These are phyloP conservation scores for Anagyrus pseudococci DNA, from an alignment of 2,888 invertebrate genomes.

Conservation along the genomic window DNA sequence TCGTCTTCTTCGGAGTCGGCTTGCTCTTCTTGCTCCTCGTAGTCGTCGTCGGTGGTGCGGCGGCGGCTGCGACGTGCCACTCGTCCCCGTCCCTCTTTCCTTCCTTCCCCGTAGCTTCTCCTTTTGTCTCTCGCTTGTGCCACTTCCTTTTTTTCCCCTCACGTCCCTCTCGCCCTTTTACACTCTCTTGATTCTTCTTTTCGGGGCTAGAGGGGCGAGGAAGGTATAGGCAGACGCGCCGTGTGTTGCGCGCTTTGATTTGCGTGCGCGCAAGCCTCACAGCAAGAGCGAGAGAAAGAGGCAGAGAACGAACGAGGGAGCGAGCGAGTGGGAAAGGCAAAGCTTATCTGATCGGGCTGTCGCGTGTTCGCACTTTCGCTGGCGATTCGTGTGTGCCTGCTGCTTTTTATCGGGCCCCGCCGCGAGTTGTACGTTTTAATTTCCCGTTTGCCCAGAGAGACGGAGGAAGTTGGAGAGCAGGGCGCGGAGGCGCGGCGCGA, in stretches of 20 bases:
- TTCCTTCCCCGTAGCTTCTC: not conserved
- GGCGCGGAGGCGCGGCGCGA: too few relatives aligned
- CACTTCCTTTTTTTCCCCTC: not conserved
- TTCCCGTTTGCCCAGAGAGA: conserved; percentile 12
- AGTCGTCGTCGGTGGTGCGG: too few relatives aligned
- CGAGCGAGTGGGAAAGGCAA: too few relatives aligned
- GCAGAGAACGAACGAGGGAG: too few relatives aligned
- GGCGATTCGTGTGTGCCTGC: conserved; percentile 11
- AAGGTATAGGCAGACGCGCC: not conserved
- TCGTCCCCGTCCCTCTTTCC: not conserved
- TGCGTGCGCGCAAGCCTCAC: not conserved
- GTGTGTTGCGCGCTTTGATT: conserved; percentile 12
- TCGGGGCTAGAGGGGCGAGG: too few relatives aligned
- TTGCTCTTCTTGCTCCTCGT: too few relatives aligned
- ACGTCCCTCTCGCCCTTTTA: not conserved
- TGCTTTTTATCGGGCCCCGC: conserved; percentile 24
- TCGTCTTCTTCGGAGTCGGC: too few relatives aligned
- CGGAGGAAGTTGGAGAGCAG: not conserved
- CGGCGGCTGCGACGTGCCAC: too few relatives aligned
- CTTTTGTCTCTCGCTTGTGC: conserved; percentile 1
- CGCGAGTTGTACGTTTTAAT: conserved; percentile 35
- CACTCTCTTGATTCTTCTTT: conserved; percentile 8
- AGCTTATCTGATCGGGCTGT: conserved; percentile 39
- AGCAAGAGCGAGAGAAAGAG: conserved; percentile 2
- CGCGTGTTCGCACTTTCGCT: conserved; percentile 37